Percentiles rank a stretch among this genome's conserved stretches.
These are phyloP conservation scores for Phengaris arion DNA, from an alignment of 2,888 invertebrate genomes.

Conservation along the genomic window DNA sequence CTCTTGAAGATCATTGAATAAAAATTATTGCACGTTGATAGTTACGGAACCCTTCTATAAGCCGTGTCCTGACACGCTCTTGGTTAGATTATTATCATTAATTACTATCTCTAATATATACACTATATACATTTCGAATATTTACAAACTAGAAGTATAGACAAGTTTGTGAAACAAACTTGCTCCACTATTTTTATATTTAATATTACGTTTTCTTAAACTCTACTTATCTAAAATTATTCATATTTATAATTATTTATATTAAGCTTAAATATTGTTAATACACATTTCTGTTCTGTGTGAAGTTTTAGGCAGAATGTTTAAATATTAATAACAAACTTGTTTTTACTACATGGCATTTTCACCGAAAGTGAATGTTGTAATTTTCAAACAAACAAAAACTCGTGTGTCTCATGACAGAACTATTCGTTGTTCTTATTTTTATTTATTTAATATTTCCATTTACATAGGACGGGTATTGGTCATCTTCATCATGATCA, in stretches of 20 bases:
- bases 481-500: slow-evolving; percentile 38
- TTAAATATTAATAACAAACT: no score
- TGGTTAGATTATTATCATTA: not conserved
- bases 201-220: not conserved
- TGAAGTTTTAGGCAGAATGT: no score
- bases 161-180: not conserved
- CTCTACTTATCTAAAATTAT: not conserved
- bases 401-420: not conserved
- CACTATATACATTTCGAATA: no score
- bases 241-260: not conserved
- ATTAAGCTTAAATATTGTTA: not conserved
- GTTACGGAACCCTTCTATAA: no score
- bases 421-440: not conserved
- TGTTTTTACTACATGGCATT: no score
- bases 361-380: no score
- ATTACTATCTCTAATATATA: no score
- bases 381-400: no score
- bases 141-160: not conserved
- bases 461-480: slow-evolving; percentile 36
- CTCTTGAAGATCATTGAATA: no score
- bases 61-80: no score
- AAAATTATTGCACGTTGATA: no score
- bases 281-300: no score
- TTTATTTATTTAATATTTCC: slow-evolving; percentile 1
- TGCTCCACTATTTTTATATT: not conserved